These are phyloP conservation scores for Pelochelys cantorii DNA, from an alignment of 2,797 vertebrate species.

Conservation along the genomic window DNA sequence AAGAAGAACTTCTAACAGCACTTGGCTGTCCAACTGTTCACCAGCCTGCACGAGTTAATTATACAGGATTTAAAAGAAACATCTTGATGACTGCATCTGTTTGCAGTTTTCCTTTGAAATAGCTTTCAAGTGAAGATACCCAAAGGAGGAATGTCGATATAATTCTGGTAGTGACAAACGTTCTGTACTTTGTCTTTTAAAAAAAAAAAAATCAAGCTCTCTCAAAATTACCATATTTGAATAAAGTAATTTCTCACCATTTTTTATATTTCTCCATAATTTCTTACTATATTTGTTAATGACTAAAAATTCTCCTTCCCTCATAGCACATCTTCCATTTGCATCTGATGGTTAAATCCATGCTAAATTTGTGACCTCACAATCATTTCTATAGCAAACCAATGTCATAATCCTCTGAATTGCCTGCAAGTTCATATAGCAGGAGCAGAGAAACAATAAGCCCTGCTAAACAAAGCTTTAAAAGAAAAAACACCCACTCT, in stretches of 20 bases:
- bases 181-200: not conserved
- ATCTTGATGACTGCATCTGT: not conserved
- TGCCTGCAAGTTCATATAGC: not conserved
- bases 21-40: not conserved
- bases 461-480: not conserved
- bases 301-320: not conserved
- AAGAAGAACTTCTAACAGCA: not conserved
- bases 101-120: not conserved
- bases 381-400: not conserved
- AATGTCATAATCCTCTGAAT: not conserved
- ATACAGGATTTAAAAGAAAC: not conserved
- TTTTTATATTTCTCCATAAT: not conserved
- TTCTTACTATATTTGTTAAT: not conserved
- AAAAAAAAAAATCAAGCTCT: not conserved
- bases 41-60: not conserved
- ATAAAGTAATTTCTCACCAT: accelerated
- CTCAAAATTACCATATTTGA: not conserved
- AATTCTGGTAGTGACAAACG: not conserved
- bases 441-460: not conserved
- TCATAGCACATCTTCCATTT: not conserved
- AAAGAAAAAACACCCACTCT: not conserved
- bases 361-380: not conserved
- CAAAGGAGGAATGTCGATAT: not conserved
- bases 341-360: not conserved
- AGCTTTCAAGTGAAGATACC: not conserved